Evolutionary conservation across 2,113 vertebrate species (phyloP).

Genomic region (Xiphophorus maculatus): DNA sequence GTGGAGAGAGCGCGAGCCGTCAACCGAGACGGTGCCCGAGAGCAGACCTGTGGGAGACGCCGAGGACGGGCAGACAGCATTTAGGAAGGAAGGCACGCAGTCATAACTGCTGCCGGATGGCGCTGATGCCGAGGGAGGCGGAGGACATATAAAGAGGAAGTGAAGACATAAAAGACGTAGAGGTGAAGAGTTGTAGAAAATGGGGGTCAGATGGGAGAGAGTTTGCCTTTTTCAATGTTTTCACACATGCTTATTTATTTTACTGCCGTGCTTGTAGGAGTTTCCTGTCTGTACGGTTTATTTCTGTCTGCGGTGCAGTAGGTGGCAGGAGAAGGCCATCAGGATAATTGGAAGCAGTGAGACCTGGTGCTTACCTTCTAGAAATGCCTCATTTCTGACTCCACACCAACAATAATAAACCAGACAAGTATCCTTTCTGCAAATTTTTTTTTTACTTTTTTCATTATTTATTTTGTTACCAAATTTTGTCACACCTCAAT

Average conservation of each 20-base stretch:
- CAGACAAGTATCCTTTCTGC: no score
- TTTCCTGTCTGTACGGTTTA: not conserved
- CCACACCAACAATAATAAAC: not conserved
- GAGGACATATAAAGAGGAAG: not conserved
- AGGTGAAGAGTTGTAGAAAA: slow-evolving; percentile 1
- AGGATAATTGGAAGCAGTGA: slow-evolving; percentile 13
- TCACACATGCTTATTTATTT: slow-evolving; percentile 10
- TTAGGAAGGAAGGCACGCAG: slow-evolving; percentile 19
- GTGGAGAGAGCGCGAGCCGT: slow-evolving; percentile 47
- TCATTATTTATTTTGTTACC: not conserved
- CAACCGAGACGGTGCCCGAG: slow-evolving; percentile 31
- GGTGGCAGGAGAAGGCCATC: slow-evolving; percentile 9
- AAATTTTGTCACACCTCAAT: no score
- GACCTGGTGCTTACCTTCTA: not conserved
- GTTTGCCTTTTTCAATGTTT: not conserved
- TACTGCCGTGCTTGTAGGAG: not conserved
- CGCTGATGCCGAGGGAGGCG: not conserved
- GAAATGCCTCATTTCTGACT: slow-evolving; percentile 10
- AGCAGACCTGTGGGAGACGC: slow-evolving; percentile 32
- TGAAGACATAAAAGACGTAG: slow-evolving; percentile 5
- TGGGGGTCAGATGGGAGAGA: not conserved
- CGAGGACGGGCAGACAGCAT: slow-evolving; percentile 13
- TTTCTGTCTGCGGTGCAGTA: slow-evolving; percentile 8
- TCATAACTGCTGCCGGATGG: not conserved
- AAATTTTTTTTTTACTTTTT: not conserved